phyloP scores from a whole-genome alignment of 2,113 vertebrate species.

The Brienomyrus brachyistius region DNA sequence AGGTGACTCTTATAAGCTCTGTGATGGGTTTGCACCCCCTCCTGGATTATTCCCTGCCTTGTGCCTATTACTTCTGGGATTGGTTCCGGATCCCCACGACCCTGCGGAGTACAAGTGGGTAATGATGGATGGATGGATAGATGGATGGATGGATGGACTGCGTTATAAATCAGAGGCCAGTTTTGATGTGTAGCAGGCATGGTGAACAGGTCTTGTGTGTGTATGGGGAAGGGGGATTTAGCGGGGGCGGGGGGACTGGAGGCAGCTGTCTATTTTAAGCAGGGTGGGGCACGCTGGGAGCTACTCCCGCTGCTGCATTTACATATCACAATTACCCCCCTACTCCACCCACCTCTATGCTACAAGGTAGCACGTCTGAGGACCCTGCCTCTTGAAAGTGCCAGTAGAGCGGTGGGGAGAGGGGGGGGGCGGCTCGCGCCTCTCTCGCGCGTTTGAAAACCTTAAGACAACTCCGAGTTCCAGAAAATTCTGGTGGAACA shows the following conservation, averaged over 20 bases:
- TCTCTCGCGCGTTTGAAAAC: slow-evolving; percentile 63
- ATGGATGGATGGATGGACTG: neutral
- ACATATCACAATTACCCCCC: slow-evolving; percentile 73
- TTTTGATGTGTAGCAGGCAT: slow-evolving; percentile 40
- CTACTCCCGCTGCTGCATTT: slow-evolving; percentile 68
- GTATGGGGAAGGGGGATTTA: slow-evolving; percentile 27
- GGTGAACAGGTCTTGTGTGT: slow-evolving; percentile 5
- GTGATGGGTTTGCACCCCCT: neutral
- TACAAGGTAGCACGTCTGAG: slow-evolving; percentile 75
- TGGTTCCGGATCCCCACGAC: neutral
- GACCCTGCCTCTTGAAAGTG: slow-evolving; percentile 61
- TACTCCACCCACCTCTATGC: slow-evolving; percentile 54
- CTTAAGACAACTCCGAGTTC: slow-evolving; percentile 62
- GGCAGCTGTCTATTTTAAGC: slow-evolving; percentile 68
- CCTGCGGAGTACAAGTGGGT: neutral
- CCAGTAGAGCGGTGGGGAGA: slow-evolving; percentile 55
- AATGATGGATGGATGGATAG: neutral
- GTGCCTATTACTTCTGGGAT: neutral
- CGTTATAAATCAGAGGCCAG: slow-evolving; percentile 55
- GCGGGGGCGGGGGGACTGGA: slow-evolving; percentile 49
- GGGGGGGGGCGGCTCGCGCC: slow-evolving; percentile 50
- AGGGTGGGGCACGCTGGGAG: slow-evolving; percentile 62
- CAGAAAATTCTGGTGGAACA: slow-evolving; percentile 49
- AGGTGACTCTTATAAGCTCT: slow-evolving; percentile 49
- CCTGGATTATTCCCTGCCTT: neutral